Percentiles rank a stretch among this genome's conserved stretches.
Conservation (phyloP, 2,797 vertebrate genomes). For the Leucoraja ocellata region DNA sequence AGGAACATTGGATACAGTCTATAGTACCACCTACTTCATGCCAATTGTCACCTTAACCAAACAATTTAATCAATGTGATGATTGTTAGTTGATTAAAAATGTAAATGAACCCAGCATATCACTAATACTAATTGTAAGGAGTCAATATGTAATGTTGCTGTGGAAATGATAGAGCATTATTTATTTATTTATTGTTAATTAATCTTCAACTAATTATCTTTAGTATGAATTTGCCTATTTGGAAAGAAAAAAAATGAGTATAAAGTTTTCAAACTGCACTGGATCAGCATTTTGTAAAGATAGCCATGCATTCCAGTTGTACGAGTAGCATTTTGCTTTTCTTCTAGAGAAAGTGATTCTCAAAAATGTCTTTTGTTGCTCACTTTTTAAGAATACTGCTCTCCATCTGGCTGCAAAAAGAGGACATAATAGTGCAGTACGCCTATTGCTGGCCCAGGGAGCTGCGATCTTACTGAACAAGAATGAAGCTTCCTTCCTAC, state of each 20-base stretch:
- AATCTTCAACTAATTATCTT: not conserved
- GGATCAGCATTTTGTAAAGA: not conserved
- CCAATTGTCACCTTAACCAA: not conserved
- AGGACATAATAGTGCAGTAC: constrained; percentile 77
- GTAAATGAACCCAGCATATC: not conserved
- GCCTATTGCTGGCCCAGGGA: constrained; percentile 65
- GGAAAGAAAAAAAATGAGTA: not conserved
- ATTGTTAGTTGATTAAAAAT: not conserved
- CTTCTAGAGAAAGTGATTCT: not conserved
- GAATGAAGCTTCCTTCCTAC: constrained; percentile 76
- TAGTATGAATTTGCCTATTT: not conserved
- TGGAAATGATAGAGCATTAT: not conserved
- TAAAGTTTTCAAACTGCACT: not conserved
- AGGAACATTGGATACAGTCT: not conserved
- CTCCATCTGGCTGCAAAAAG: constrained; percentile 77
- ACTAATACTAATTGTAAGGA: not conserved
- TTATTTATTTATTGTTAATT: not conserved
- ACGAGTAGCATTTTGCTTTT: not conserved
- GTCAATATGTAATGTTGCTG: not conserved
- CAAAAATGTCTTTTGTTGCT: constrained; percentile 18
- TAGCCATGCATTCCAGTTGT: not conserved
- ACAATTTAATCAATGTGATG: not conserved
- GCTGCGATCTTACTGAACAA: constrained; percentile 74
- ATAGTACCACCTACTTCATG: not conserved
- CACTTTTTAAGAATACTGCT: constrained; percentile 72